Conservation (phyloP, 2,888 invertebrate species). For the Acleris sparsana region DNA sequence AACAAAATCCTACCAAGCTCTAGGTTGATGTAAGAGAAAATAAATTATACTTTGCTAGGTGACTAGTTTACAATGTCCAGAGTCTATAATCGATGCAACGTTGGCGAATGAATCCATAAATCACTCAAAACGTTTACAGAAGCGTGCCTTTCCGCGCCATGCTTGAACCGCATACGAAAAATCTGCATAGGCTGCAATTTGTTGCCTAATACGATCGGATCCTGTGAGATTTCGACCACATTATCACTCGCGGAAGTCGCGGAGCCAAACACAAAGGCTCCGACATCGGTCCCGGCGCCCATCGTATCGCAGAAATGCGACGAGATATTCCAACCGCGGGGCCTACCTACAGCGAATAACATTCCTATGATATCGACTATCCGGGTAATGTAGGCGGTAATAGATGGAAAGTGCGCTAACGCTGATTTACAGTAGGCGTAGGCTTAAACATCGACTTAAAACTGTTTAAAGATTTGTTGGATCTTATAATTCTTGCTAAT, state of each 20-base stretch:
- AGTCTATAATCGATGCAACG: too few species aligned
- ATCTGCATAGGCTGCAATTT: neutral
- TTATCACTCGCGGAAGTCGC: neutral
- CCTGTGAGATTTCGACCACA: neutral
- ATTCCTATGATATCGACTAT: constrained; percentile 67
- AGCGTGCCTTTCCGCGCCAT: too few species aligned
- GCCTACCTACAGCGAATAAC: constrained; percentile 67
- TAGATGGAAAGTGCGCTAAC: constrained; percentile 65
- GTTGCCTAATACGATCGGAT: neutral
- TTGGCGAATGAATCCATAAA: too few species aligned
- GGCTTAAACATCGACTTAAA: constrained; percentile 26
- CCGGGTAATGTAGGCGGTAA: constrained; percentile 70
- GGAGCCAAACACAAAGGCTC: constrained; percentile 2
- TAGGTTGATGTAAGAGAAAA: too few species aligned
- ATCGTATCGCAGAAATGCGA: constrained; percentile 23
- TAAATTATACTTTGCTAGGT: too few species aligned
- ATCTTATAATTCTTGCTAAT: constrained; percentile 12
- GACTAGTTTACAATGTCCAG: too few species aligned
- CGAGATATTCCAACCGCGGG: constrained; percentile 40
- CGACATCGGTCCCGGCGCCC: constrained; percentile 5
- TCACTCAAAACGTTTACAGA: too few species aligned
- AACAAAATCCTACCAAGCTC: too few species aligned
- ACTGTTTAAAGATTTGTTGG: constrained; percentile 17
- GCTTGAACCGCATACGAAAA: too few species aligned
- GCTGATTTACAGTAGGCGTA: constrained; percentile 45